Evolutionary conservation across 2,797 vertebrate species (phyloP), one percentile per base, ranked within the genome.

Genomic region (Melanotaenia nigrans): DNA sequence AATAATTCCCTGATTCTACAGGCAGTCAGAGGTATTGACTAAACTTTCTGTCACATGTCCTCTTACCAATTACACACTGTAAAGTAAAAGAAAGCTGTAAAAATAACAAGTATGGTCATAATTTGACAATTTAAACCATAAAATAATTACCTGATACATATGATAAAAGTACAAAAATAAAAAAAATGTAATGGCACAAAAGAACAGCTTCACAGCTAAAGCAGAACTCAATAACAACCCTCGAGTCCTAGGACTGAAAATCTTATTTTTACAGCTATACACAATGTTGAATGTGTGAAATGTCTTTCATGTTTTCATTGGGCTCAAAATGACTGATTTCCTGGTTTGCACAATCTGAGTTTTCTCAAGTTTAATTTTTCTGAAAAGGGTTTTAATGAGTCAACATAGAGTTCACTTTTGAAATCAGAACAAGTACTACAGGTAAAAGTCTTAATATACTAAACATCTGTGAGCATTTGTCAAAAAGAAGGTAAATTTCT

Each of bases 171-270:
- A 70, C 24, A 68, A 67, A 67, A 25, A 22, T 30, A 0, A 0
- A 2, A 68, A 71, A 32, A 10, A 36, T 55, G 8, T 71, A 14
- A 72, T 59, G 79, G 63, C 66, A 80, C 66, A 66, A 59, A 49
- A 3, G 3, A 62, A 16, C 4, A 8, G 45, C 16, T 53, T 65
- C 35, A 30, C 66, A 38, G 53, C 65, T 32, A 9, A 68, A 53
- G 10, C 22, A 24, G n/a, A 53, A 24, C 49, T 51, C 22, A 24
- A 24, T 11, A 51, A 51, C 13, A 24, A 51, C 49, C 49, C 49
- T 25, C 22, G 42, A 54, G 33, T n/a, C 38, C 55, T 28, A 66
- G 14, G n/a, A 38, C 24, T n/a, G 3, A 53, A 63, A 65, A 65
- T 4, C 22, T 32, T 28, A 47, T 25, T 6, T 18, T 71, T 40